Evolutionary conservation across 2,797 vertebrate species (phyloP).

Genomic region (Channallabes apus): DNA sequence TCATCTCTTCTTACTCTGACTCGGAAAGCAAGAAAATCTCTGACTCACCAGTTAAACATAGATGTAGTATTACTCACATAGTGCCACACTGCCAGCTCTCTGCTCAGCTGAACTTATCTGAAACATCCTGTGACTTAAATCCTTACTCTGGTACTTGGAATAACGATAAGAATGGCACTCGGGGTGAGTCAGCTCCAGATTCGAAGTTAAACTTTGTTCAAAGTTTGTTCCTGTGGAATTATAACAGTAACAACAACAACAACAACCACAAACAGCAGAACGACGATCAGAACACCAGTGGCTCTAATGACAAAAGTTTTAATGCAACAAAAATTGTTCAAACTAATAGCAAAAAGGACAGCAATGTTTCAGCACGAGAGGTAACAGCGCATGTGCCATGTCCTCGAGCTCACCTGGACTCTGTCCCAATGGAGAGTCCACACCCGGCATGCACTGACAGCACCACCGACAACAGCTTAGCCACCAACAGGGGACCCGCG

Average conservation of each 20-base stretch:
- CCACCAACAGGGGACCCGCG: slow-evolving; percentile 53
- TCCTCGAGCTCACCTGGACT: slow-evolving; percentile 45
- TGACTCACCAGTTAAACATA: slow-evolving; percentile 39
- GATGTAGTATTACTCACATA: slow-evolving; percentile 34
- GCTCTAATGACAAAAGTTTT: slow-evolving; percentile 13
- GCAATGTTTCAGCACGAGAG: slow-evolving; percentile 46
- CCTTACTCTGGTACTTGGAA: neutral
- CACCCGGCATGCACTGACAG: slow-evolving; percentile 57
- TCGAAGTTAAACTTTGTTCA: slow-evolving; percentile 9
- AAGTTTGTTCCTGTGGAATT: slow-evolving; percentile 57
- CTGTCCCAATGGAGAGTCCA: slow-evolving; percentile 48
- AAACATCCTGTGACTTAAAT: slow-evolving; percentile 48
- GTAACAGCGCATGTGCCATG: slow-evolving; percentile 34
- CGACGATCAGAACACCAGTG: slow-evolving; percentile 32
- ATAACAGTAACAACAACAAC: slow-evolving; percentile 59
- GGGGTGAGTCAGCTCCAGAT: slow-evolving; percentile 69
- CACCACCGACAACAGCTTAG: slow-evolving; percentile 61
- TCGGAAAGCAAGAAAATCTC: slow-evolving; percentile 27
- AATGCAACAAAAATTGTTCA: slow-evolving; percentile 41
- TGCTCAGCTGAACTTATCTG: slow-evolving; percentile 57
- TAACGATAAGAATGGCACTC: neutral
- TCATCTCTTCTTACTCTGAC: slow-evolving; percentile 13
- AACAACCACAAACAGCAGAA: slow-evolving; percentile 38
- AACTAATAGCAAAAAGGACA: slow-evolving; percentile 37
- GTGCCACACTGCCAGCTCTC: slow-evolving; percentile 37